These are phyloP conservation scores for Nymphicus hollandicus DNA, from an alignment of 2,113 vertebrate genomes.

Conservation along the genomic window DNA sequence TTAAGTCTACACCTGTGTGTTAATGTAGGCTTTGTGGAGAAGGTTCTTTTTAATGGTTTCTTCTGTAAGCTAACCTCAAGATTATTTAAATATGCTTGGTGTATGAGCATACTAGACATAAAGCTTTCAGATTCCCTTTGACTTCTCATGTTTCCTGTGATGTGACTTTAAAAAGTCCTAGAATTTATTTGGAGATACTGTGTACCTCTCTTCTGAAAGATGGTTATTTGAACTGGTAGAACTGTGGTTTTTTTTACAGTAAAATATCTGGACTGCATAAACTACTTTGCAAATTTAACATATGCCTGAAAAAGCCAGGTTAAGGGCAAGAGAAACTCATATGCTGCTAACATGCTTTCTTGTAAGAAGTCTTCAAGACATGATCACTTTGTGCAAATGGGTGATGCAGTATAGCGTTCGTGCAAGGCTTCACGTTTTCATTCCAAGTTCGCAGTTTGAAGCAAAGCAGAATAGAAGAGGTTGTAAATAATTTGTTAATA, in stretches of 20 bases:
- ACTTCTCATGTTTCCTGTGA: not conserved
- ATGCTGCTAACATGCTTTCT: not conserved
- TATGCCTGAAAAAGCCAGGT: not conserved
- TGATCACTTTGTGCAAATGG: rapidly evolving
- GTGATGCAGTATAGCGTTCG: too few species aligned
- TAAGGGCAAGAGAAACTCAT: not conserved
- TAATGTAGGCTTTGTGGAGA: not conserved
- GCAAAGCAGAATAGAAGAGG: not conserved
- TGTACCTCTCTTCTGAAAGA: not conserved
- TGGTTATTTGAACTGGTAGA: not conserved
- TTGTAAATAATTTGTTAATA: not conserved
- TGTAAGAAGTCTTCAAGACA: not conserved
- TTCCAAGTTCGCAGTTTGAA: not conserved
- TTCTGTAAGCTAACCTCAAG: not conserved
- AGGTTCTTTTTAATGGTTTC: not conserved
- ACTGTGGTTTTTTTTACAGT: not conserved
- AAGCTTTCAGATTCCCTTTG: not conserved
- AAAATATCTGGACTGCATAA: not conserved
- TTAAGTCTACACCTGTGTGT: not conserved
- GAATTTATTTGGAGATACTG: not conserved
- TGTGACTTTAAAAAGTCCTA: not conserved
- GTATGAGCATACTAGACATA: not conserved
- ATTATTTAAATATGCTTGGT: not conserved
- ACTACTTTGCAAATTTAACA: not conserved
- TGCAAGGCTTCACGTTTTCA: not conserved